Base-by-base conservation (phyloP, 2,113 vertebrate species). In the Narcine bancroftii region DNA sequence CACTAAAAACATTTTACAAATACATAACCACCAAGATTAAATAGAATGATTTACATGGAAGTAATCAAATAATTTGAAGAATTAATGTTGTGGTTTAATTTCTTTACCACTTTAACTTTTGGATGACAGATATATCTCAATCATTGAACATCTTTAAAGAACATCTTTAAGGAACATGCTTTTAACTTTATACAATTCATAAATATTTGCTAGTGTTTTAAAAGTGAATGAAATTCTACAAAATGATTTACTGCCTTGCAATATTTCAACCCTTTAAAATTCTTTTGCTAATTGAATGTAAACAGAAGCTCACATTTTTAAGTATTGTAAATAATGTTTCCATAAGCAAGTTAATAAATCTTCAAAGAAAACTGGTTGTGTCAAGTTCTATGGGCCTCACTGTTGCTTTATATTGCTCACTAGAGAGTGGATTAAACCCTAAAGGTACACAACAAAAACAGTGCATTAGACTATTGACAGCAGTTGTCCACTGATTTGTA, bases 1-100 rank as follows among this genome's bases (percentile, higher is more conserved):
- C 89, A 91, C 89, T 69, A 45, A 26, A 91, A 91, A 69, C 60
- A 2, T 66, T 69, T 91, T 65, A 42, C 89, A 91, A 69, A 91
- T 91, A 91, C 24, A 60, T 91, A 91, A 91, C 47, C 63, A 47
- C 89, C 65, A 91, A 45, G 42, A 71, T 21, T 45, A 33, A 91
- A 91, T 69, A 69, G 89, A 87, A 65, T 45, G 85, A 66, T 63
- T 69, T 91, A 45, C 24, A 39, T 91, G 36, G 81, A 66, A 66
- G 33, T 45, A 42, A 91, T 66, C 33, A 69, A 91, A 47, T 65
- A 65, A 39, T 91, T 91, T 69, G 63, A 69, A 69, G 36, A 39
- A 69, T 21, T 47, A 69, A 91, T 69, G 26, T 9, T 69, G 63
- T 47, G 17, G 26, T 45, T 69, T 26, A 69, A 29, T 69, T 29